A percentile compares a stretch with the other conserved stretches of the same genome.
phyloP scores from a whole-genome alignment of 1,140 invertebrate genomes.

The Lepidurus arcticus region DNA sequence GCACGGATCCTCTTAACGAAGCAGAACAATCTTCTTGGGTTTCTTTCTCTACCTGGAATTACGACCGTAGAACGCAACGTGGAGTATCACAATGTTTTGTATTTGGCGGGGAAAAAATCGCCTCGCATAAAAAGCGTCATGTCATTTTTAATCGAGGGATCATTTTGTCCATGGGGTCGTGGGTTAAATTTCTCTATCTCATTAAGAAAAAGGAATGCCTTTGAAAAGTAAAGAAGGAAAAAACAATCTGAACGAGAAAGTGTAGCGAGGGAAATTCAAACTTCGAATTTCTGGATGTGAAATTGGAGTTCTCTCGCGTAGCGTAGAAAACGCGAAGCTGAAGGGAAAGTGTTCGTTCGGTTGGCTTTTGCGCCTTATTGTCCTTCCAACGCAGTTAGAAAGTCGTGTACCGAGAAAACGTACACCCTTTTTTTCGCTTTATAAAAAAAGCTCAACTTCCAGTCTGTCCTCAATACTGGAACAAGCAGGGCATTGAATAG shows the following conservation, averaged over 20 bases:
- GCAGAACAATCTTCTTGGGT: not conserved
- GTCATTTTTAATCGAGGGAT: too few relatives aligned
- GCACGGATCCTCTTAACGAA: not conserved
- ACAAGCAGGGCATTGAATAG: not conserved
- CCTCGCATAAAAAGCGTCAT: too few relatives aligned
- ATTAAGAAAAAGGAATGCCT: too few relatives aligned
- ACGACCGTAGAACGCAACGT: not conserved
- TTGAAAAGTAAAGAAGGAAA: too few relatives aligned
- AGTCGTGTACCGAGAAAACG: conserved; percentile 18
- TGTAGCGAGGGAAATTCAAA: not conserved
- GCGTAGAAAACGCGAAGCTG: not conserved
- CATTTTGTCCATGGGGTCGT: too few relatives aligned
- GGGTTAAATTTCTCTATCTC: too few relatives aligned
- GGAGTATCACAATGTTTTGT: too few relatives aligned
- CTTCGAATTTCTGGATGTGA: not conserved
- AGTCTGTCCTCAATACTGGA: not conserved
- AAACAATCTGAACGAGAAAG: not conserved
- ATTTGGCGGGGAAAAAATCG: too few relatives aligned
- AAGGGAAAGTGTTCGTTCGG: conserved; percentile 1
- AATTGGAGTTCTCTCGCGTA: conserved; percentile 3
- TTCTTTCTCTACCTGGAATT: not conserved
- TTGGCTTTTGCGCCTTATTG: not conserved
- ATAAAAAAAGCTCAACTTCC: not conserved
- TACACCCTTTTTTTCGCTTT: not conserved
- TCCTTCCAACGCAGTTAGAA: conserved; percentile 5